Evolutionary conservation across 2,888 invertebrate genomes (phyloP).

Genomic region (Philonicus albiceps): DNA sequence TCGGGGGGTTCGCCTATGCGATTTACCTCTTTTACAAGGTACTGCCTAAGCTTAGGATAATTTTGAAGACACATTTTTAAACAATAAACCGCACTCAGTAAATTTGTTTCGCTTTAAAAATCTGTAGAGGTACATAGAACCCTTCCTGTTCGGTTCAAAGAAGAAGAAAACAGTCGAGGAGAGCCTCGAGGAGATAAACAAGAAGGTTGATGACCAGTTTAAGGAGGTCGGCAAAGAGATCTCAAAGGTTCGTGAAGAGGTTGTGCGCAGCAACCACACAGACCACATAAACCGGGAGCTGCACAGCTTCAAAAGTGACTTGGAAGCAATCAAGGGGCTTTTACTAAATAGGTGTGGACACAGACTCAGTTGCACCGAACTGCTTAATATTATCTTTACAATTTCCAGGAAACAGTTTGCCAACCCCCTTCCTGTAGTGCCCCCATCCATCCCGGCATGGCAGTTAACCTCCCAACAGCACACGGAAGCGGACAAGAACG

Average conservation of each 20-base stretch:
- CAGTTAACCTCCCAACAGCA: conserved; percentile 67
- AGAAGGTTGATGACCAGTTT: conserved; percentile 69
- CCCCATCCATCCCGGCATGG: conserved; percentile 82
- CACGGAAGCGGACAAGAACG: conserved; percentile 63
- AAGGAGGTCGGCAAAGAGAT: conserved; percentile 72
- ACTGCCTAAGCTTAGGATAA: conserved; percentile 39
- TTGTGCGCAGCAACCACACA: conserved; percentile 65
- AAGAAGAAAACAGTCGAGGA: conserved; percentile 73
- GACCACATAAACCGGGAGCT: conserved; percentile 69
- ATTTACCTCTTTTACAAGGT: conserved; percentile 86
- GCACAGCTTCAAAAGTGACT: conserved; percentile 72
- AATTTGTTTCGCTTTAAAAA: conserved; percentile 35
- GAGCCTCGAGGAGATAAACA: conserved; percentile 72
- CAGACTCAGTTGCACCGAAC: neutral
- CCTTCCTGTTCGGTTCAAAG: conserved; percentile 73
- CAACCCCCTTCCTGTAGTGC: conserved; percentile 69
- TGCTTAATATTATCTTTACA: neutral
- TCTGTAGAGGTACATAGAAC: conserved; percentile 70
- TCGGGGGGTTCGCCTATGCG: conserved; percentile 80
- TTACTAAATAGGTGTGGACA: conserved; percentile 70
- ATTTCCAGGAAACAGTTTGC: conserved; percentile 79
- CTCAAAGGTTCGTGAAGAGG: conserved; percentile 71
- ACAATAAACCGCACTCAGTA: neutral
- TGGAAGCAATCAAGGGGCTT: conserved; percentile 77
- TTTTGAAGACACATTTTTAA: neutral